phyloP scores from a whole-genome alignment of 1,140 invertebrate genomes.

The Leguminivora glycinivorella region DNA sequence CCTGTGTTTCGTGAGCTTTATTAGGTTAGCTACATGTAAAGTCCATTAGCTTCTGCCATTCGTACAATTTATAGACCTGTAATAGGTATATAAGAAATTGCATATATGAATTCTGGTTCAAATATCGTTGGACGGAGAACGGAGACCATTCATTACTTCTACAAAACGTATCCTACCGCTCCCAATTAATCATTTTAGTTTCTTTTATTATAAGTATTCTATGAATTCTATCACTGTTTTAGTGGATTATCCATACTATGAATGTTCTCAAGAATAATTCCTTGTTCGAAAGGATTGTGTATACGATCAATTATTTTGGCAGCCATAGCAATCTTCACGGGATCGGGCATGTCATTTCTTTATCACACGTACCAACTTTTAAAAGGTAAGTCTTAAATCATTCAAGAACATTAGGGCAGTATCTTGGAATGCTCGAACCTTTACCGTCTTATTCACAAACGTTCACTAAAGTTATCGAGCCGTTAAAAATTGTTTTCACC shows the following conservation, averaged over 20 bases:
- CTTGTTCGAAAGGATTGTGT: not conserved
- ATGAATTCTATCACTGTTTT: too few species aligned
- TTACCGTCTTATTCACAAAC: too few species aligned
- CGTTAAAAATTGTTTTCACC: too few species aligned
- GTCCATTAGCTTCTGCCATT: not conserved
- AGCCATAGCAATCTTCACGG: conserved; percentile 58
- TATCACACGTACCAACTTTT: conserved; percentile 36
- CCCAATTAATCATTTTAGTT: not conserved
- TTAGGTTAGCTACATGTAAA: not conserved
- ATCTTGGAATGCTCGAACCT: conserved; percentile 2
- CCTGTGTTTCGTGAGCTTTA: not conserved
- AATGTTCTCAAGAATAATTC: not conserved
- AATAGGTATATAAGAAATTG: not conserved
- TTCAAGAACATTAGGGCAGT: not conserved
- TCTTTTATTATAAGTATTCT: not conserved
- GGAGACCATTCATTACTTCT: not conserved
- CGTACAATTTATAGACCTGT: not conserved
- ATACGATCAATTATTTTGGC: conserved; percentile 55
- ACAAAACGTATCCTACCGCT: too few species aligned
- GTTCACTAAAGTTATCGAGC: too few species aligned
- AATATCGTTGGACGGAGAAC: not conserved
- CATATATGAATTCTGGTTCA: not conserved
- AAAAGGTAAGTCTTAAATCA: conserved; percentile 49
- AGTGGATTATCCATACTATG: not conserved
- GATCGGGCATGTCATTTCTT: conserved; percentile 48